phyloP scores from a whole-genome alignment of 2,113 vertebrate species.

The Psophia crepitans region DNA sequence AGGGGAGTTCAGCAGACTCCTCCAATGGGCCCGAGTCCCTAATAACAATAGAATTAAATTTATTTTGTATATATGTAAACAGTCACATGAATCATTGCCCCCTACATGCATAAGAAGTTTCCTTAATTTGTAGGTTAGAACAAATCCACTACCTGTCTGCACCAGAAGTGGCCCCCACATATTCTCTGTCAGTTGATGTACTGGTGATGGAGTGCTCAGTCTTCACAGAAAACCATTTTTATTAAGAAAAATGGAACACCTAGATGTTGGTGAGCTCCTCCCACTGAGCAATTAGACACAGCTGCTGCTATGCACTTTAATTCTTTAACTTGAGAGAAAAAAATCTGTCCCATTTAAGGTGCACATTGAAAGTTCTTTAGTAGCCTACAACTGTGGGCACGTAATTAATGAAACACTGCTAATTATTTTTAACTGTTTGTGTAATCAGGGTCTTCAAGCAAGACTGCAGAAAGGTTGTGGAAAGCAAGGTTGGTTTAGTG shows the following conservation, averaged over 20 bases:
- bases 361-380: not conserved
- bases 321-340: not conserved
- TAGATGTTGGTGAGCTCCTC: not conserved
- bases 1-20: not conserved
- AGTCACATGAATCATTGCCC: not conserved
- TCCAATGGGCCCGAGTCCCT: not conserved
- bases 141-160: not conserved
- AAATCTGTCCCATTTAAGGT: not conserved
- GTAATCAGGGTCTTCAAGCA: not conserved
- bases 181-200: not conserved
- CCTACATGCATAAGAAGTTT: not conserved
- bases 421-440: not conserved
- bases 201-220: not conserved
- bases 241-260: not conserved
- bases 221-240: not conserved
- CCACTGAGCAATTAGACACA: not conserved
- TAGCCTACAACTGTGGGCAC: not conserved
- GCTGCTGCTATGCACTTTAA: conserved; percentile 3
- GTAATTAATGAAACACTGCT: not conserved
- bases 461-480: not conserved
- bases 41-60: not conserved
- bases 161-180: not conserved
- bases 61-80: conserved; percentile 24
- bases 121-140: not conserved
- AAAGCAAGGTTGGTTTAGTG: not conserved